Conservation (phyloP, 2,888 invertebrate genomes). For the Oxyscelio sp. region DNA sequence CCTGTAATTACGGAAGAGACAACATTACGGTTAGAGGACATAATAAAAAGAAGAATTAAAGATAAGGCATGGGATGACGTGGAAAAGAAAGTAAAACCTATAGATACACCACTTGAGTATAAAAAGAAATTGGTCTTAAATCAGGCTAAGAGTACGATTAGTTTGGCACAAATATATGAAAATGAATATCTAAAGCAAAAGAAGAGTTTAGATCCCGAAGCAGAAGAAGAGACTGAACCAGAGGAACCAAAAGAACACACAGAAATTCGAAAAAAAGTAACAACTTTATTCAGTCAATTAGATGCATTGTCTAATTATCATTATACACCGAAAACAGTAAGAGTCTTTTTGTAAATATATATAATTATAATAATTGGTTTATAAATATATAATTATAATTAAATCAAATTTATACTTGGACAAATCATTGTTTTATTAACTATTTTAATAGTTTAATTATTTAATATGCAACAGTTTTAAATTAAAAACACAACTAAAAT, state of each 20-base stretch:
- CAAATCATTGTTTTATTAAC: too few relatives aligned
- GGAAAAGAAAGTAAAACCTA: slow-evolving; percentile 94
- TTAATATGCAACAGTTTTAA: too few relatives aligned
- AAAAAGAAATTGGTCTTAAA: slow-evolving; percentile 96
- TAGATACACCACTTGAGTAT: slow-evolving; percentile 94
- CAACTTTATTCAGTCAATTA: slow-evolving; percentile 93
- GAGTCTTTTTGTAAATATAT: too few relatives aligned
- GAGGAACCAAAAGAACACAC: slow-evolving; percentile 94
- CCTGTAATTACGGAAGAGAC: slow-evolving; percentile 98
- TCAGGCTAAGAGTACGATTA: slow-evolving; percentile 97
- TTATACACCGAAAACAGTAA: slow-evolving; percentile 95
- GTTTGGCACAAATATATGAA: slow-evolving; percentile 98
- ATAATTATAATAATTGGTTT: too few relatives aligned
- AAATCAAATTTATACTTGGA: too few relatives aligned
- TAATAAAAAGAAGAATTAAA: slow-evolving; percentile 97
- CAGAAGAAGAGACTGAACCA: slow-evolving; percentile 89
- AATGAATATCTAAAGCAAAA: slow-evolving; percentile 93
- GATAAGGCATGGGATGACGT: slow-evolving; percentile 98
- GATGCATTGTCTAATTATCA: slow-evolving; percentile 98
- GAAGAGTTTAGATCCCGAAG: slow-evolving; percentile 90
- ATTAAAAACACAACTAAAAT: too few relatives aligned
- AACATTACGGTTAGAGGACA: slow-evolving; percentile 95
- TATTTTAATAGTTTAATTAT: too few relatives aligned
- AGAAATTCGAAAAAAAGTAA: slow-evolving; percentile 93
- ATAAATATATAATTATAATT: too few relatives aligned